phyloP scores from a whole-genome alignment of 2,888 invertebrate species.

The Pharmacophagus antenor region DNA sequence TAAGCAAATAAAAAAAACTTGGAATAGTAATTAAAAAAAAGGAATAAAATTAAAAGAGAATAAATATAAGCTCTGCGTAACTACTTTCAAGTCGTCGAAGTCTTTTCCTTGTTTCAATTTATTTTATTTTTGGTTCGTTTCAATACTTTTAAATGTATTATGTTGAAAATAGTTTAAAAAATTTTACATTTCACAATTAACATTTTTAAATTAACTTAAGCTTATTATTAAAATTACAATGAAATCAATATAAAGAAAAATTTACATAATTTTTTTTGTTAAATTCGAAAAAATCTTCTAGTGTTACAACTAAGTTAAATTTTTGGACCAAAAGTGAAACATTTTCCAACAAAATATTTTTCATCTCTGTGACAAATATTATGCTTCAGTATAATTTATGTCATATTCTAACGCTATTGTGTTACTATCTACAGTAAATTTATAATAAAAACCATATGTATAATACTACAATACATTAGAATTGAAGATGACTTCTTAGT shows the following conservation, averaged over 20 bases:
- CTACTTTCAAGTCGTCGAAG: background rate
- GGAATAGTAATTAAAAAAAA: background rate
- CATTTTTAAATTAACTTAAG: too few relatives aligned
- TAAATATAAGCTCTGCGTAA: background rate
- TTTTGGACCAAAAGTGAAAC: background rate
- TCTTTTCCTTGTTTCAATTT: conserved; percentile 13
- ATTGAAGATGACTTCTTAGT: background rate
- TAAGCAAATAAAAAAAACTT: too few relatives aligned
- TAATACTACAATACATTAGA: background rate
- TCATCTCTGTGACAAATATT: background rate
- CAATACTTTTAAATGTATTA: too few relatives aligned
- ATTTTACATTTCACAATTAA: too few relatives aligned
- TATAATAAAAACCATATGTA: background rate
- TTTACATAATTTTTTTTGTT: too few relatives aligned
- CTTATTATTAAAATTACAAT: too few relatives aligned
- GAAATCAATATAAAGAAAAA: too few relatives aligned
- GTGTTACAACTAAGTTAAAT: background rate
- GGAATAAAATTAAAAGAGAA: background rate
- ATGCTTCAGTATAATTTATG: background rate
- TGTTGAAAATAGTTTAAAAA: too few relatives aligned
- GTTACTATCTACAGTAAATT: background rate
- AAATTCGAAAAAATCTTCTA: background rate
- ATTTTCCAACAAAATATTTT: background rate
- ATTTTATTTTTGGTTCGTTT: too few relatives aligned
- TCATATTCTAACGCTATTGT: background rate